Percentiles rank a stretch among this genome's conserved stretches.
Evolutionary conservation across 2,113 vertebrate species (phyloP).

Genomic region (Piaya cayana): DNA sequence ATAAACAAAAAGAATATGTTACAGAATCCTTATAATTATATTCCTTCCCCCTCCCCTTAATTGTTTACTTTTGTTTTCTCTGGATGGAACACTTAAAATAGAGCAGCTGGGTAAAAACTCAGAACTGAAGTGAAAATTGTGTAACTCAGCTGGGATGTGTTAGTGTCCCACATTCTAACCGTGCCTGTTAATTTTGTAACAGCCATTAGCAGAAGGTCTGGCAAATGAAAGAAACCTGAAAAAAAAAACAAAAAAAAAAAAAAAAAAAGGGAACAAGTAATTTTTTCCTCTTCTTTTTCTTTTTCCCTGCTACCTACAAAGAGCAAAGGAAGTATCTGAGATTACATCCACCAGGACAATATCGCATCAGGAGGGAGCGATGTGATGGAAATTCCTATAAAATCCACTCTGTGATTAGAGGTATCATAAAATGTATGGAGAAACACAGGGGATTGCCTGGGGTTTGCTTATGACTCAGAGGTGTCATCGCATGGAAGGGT

Average conservation of each 20-base stretch:
- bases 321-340: background rate
- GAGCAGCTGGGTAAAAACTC: background rate
- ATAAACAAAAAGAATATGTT: background rate
- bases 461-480: conserved; percentile 42
- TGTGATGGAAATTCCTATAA: conserved; percentile 50
- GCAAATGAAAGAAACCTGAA: background rate
- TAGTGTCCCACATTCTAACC: background rate
- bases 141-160: background rate
- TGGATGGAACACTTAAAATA: background rate
- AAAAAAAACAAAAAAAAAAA: background rate
- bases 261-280: background rate
- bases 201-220: background rate
- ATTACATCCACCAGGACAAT: conserved; percentile 4
- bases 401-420: conserved; percentile 34
- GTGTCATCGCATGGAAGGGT: background rate
- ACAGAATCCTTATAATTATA: background rate
- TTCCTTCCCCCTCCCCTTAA: background rate
- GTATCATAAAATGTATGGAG: background rate
- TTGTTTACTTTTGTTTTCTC: background rate
- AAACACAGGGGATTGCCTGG: conserved; percentile 11
- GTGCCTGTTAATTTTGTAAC: background rate
- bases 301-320: background rate
- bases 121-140: background rate
- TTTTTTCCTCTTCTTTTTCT: background rate
- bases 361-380: background rate